Conservation (phyloP, 2,113 vertebrate genomes). For the Cephalopterus ornatus region DNA sequence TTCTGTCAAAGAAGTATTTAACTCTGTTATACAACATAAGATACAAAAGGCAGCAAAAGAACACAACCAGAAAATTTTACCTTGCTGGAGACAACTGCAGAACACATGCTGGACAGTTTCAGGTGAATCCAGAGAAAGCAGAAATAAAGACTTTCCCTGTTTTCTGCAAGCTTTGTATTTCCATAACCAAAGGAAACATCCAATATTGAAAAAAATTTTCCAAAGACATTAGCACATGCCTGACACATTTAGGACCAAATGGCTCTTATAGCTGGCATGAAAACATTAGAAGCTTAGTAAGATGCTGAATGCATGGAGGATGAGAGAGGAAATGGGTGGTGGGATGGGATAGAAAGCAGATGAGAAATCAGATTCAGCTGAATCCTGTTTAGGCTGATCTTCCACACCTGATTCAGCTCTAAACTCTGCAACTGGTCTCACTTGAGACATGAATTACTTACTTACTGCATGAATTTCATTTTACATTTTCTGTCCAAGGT, state of each 20-base stretch:
- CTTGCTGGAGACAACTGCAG: background rate
- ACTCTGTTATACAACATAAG: background rate
- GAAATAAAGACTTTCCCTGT: background rate
- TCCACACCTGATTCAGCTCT: background rate
- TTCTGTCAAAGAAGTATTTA: background rate
- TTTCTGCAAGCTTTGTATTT: background rate
- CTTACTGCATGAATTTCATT: background rate
- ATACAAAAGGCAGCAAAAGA: background rate
- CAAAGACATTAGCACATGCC: rapidly evolving
- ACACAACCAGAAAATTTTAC: background rate
- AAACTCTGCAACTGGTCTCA: background rate
- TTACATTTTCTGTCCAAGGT: background rate
- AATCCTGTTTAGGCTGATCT: background rate
- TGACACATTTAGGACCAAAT: background rate
- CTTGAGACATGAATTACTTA: background rate
- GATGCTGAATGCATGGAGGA: rapidly evolving
- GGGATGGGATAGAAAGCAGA: background rate
- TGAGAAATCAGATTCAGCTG: background rate
- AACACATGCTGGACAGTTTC: background rate
- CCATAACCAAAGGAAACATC: background rate
- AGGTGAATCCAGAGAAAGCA: background rate
- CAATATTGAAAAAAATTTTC: background rate
- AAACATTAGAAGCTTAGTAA: background rate
- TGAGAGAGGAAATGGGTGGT: rapidly evolving
- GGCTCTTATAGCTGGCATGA: background rate